A percentile compares a stretch with the other conserved stretches of the same genome.
Conservation (phyloP, 2,888 invertebrate species). For the Platypus cylindrus region DNA sequence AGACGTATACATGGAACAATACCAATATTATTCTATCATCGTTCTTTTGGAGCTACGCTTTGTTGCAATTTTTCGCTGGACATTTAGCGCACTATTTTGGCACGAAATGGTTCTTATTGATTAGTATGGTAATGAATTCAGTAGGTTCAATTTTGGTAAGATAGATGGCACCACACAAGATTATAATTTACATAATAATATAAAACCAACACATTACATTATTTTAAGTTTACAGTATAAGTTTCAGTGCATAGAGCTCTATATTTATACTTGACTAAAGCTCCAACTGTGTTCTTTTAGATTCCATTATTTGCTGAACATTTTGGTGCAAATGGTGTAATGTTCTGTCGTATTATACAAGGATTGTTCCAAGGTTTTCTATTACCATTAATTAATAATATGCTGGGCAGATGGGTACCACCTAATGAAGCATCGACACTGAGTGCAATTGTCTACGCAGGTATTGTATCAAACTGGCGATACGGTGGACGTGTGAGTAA, state of each 20-base stretch:
- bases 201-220: constrained; percentile 1
- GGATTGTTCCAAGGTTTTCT: constrained; percentile 13
- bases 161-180: background rate
- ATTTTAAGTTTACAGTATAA: background rate
- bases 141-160: constrained; percentile 1
- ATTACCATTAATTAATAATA: constrained; percentile 7
- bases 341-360: constrained; percentile 8
- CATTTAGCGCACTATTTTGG: constrained; percentile 10
- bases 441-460: constrained; percentile 7
- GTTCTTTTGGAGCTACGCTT: constrained; percentile 15
- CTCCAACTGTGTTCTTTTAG: constrained; percentile 5
- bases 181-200: background rate
- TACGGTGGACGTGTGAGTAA: too few species aligned
- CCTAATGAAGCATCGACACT: constrained; percentile 8
- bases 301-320: constrained; percentile 7
- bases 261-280: background rate
- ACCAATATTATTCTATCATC: constrained; percentile 13
- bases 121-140: constrained; percentile 8
- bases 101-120: constrained; percentile 8
- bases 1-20: constrained; percentile 9
- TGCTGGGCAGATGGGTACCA: constrained; percentile 12
- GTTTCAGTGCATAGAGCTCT: background rate
- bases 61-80: constrained; percentile 11
- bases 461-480: too few species aligned
- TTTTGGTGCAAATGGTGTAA: constrained; percentile 10